Base-by-base conservation (phyloP, 2,888 invertebrate species). In the Acleris emargana region DNA sequence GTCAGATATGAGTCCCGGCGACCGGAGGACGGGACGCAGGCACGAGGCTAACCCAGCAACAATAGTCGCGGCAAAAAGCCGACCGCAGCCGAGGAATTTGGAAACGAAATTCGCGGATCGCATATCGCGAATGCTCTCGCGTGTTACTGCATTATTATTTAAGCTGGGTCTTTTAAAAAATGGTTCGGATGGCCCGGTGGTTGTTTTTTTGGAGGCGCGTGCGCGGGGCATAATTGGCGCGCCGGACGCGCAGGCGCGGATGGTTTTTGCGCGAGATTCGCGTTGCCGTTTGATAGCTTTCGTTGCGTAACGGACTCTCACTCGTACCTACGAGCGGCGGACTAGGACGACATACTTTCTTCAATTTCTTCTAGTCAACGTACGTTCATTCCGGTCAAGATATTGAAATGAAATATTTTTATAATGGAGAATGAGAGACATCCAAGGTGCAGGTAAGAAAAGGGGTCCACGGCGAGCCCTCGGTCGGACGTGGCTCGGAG, bases 111-210 rank as follows among this genome's bases (percentile, higher is more conserved):
- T 88, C 87, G 86, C 74, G 86, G 86, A 91, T 91, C 88, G 91
- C 91, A 91, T 91, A 90, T 90, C 84, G 88, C 84, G 86, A 87
- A 92, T 92, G 86, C 82, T 86, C 86, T 91, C 90, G 92, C 92
- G 91, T 92, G 92, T 92, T 91, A 89, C 88, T 89, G 91, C 91
- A 91, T 91, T 91, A 91, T 92, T 92, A 91, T 91, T 91, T 90
- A 88, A 87, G 85, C 78, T 84, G 80, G 81, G 79, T 73, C 83
- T 87, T 88, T 90, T 86, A 87, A 84, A 87, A 89, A 88, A 89
- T 88, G 86, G 85, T 81, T 84, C 74, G 83, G 82, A 86, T 88
- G 84, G 85, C 81, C 79, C 78, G 78, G 73, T 78, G 80, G 77
- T 82, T 74, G 76, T 86, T 90, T 89, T 89, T 90, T 89, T 87